Evolutionary conservation across 2,888 invertebrate genomes (phyloP).

Genomic region (Scaptomyza tumidula): DNA sequence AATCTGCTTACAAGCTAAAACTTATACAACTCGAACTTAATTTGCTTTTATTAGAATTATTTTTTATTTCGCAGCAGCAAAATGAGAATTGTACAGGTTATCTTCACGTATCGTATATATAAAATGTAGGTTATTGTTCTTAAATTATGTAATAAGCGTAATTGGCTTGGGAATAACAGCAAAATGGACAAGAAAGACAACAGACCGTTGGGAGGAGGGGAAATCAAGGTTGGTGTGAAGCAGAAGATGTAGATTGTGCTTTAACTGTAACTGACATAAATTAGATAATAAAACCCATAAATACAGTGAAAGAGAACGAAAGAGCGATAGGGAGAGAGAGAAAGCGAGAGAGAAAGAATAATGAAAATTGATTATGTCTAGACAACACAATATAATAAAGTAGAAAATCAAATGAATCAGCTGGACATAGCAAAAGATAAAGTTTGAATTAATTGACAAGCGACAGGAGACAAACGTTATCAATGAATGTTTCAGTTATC

Average conservation of each 20-base stretch:
- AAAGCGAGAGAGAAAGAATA: slow-evolving; percentile 1
- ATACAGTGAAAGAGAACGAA: background rate
- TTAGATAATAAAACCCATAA: slow-evolving; percentile 53
- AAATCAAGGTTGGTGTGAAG: background rate
- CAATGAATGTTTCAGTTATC: slow-evolving; percentile 15
- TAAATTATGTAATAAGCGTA: slow-evolving; percentile 77
- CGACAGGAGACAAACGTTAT: background rate
- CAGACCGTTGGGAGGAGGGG: background rate
- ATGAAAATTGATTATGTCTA: slow-evolving; percentile 62
- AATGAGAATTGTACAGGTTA: slow-evolving; percentile 33
- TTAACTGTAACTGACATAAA: slow-evolving; percentile 59
- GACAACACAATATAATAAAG: slow-evolving; percentile 38
- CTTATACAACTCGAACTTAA: background rate
- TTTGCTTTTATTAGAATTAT: background rate
- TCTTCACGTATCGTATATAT: slow-evolving; percentile 20
- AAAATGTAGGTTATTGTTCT: slow-evolving; percentile 3
- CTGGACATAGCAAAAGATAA: background rate
- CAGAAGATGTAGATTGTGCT: background rate
- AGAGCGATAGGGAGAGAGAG: background rate
- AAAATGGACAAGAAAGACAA: background rate
- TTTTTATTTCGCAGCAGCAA: slow-evolving; percentile 7
- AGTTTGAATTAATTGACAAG: slow-evolving; percentile 19
- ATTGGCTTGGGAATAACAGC: slow-evolving; percentile 59
- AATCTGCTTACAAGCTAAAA: background rate
- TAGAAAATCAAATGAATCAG: background rate